Evolutionary conservation across 2,797 vertebrate species (phyloP), one percentile per base, ranked within the genome.

Genomic region (Lepus townsendii): DNA sequence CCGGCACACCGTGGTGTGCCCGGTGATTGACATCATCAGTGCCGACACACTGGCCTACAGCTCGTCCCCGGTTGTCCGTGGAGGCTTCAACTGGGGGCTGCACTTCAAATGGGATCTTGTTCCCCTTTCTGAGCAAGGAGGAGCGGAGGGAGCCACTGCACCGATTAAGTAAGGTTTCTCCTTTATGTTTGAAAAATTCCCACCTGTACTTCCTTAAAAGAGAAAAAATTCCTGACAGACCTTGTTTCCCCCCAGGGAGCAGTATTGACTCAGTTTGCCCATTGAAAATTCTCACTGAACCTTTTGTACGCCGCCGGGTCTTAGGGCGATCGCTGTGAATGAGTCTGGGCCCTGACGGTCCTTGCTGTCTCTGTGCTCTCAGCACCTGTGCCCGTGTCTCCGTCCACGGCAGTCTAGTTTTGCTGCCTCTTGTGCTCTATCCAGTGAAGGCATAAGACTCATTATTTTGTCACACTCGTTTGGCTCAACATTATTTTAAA

Each of bases 71-170:
- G 98, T 99, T 0, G 99, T 99, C 86, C 98, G 99, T 0, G 99
- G 99, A 0, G 99, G 99, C 9, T 99, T 99, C 96, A 99, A 99
- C 98, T 99, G 99, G 99, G 99, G 99, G 38, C 99, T 99, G 96
- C 99, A 99, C 98, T 99, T 99, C 97, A 99, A 99, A 79, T 99
- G 99, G 99, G 99, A 99, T 95, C 99, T 99, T 0, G 99, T 99
- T 3, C 99, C 99, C 14, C 95, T 98, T 10, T 97, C 99, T 0
- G 99, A 99, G 73, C 98, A 99, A 42, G 98, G 97, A 54, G 99
- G 99, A 32, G 98, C 98, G 0, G 98, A 98, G 4, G 99, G 99
- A 89, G 97, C 98, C 26, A 98, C 98, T 0, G 98, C 98, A 12
- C 99, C 99, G 0, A 99, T 99, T 97, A 99, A 98, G 99, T 99